A percentile compares a stretch with the other conserved stretches of the same genome.
Conservation (phyloP, 2,113 vertebrate species). For the Isichthys henryi region DNA sequence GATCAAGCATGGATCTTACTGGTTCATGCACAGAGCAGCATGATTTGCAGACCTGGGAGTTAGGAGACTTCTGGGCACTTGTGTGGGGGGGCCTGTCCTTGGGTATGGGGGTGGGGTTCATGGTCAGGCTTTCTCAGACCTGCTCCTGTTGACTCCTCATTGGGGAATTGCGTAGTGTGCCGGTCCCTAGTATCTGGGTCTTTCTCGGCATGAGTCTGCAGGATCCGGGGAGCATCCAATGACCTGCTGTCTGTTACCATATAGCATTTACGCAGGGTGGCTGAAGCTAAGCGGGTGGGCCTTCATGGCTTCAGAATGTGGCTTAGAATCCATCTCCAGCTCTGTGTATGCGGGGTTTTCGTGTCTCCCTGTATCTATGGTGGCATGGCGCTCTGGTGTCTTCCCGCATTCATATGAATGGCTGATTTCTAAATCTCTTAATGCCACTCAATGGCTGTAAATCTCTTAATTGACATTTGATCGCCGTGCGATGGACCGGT, state of each 20-base stretch:
- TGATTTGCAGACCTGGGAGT: slow-evolving; percentile 40
- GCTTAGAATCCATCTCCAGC: not conserved
- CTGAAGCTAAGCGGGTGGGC: not conserved
- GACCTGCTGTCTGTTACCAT: not conserved
- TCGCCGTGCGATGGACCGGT: not conserved
- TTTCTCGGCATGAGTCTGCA: not conserved
- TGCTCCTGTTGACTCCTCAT: not conserved
- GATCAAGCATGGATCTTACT: not conserved
- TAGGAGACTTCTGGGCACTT: slow-evolving; percentile 40
- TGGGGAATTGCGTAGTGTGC: not conserved
- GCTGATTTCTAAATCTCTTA: not conserved
- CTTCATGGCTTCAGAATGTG: not conserved
- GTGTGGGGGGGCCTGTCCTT: slow-evolving; percentile 50
- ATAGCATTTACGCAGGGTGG: not conserved
- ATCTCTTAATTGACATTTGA: not conserved
- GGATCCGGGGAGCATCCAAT: not conserved
- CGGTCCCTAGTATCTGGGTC: not conserved
- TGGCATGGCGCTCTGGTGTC: not conserved
- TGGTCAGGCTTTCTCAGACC: slow-evolving; percentile 44
- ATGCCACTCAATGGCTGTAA: not conserved
- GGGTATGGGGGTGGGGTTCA: slow-evolving; percentile 52
- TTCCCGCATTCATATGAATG: not conserved
- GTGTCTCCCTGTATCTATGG: not conserved
- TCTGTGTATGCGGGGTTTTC: not conserved
- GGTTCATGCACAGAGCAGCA: not conserved